Conservation (phyloP, 2,888 invertebrate genomes). For the Erynnis tages region DNA sequence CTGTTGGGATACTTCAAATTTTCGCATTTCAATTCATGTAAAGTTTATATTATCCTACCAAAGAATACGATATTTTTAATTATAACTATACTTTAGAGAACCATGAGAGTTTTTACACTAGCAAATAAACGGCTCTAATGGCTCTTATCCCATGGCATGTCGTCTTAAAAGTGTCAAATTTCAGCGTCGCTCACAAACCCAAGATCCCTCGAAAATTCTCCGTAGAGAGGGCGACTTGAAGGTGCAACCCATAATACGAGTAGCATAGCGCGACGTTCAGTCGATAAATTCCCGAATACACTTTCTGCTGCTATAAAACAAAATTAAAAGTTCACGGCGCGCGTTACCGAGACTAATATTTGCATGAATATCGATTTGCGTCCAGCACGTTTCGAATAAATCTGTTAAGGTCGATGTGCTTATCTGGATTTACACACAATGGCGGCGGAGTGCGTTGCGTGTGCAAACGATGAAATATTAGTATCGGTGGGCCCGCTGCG, state of each 20-base stretch:
- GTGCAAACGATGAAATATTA: slow-evolving; percentile 65
- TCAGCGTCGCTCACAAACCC: slow-evolving; percentile 54
- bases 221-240: background rate
- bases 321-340: slow-evolving; percentile 21
- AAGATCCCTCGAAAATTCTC: slow-evolving; percentile 40
- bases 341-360: slow-evolving; percentile 40
- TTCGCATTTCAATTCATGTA: too few species aligned
- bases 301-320: slow-evolving; percentile 31
- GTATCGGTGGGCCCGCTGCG: slow-evolving; percentile 45
- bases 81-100: too few species aligned
- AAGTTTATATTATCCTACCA: too few species aligned
- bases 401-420: slow-evolving; percentile 58
- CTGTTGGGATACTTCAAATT: too few species aligned
- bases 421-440: slow-evolving; percentile 67
- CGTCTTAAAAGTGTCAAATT: slow-evolving; percentile 48
- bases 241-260: background rate
- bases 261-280: background rate
- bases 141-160: slow-evolving; percentile 25
- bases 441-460: slow-evolving; percentile 53
- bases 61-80: too few species aligned
- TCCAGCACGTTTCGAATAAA: slow-evolving; percentile 44
- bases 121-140: too few species aligned
- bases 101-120: too few species aligned
- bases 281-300: background rate
- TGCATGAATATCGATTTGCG: slow-evolving; percentile 28